Evolutionary conservation across 2,888 invertebrate genomes (phyloP).

Genomic region (Synergus japonicus): DNA sequence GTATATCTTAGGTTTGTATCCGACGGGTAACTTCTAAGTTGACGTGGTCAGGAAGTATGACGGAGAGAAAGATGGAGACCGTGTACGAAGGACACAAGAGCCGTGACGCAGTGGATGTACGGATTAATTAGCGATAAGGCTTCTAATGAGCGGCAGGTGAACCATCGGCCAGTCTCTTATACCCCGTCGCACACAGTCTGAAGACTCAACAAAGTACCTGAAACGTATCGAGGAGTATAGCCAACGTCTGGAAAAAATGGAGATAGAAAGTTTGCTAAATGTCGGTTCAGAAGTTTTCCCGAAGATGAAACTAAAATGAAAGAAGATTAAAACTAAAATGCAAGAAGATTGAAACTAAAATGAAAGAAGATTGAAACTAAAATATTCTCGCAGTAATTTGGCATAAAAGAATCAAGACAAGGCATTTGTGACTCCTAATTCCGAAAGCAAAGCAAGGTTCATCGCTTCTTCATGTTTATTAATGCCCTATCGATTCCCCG

Average conservation of each 20-base stretch:
- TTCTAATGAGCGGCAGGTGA: constrained; percentile 77
- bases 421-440: constrained; percentile 11
- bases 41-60: constrained; percentile 71
- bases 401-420: background rate
- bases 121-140: constrained; percentile 77
- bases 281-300: no score
- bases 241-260: background rate
- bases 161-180: constrained; percentile 63
- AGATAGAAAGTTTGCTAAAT: background rate
- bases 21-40: constrained; percentile 32
- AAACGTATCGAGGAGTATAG: background rate
- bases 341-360: no score
- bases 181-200: constrained; percentile 39
- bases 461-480: constrained; percentile 71
- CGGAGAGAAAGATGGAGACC: constrained; percentile 55
- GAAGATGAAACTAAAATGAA: no score
- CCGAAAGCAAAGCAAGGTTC: constrained; percentile 37
- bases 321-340: no score
- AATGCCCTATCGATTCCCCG: constrained; percentile 70
- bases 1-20: constrained; percentile 25
- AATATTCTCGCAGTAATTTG: no score
- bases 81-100: constrained; percentile 72
- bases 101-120: constrained; percentile 74
- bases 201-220: background rate
- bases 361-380: no score